Percentiles rank a stretch among this genome's conserved stretches.
Conservation (phyloP, 2,888 invertebrate species). For the Drosophila setosimentum region DNA sequence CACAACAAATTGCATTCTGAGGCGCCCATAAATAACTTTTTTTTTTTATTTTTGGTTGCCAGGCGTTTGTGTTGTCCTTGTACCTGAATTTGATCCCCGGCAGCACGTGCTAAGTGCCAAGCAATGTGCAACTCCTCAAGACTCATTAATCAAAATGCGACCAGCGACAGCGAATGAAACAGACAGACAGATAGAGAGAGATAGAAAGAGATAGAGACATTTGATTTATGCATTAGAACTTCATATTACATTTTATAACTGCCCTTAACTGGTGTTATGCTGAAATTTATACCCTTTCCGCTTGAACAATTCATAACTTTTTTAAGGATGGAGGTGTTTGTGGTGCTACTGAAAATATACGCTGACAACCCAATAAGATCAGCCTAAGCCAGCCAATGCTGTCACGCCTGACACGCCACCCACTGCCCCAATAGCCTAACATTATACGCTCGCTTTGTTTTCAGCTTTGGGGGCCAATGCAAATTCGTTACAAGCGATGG, state of each 20-base stretch:
- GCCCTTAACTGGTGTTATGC: slow-evolving; percentile 20
- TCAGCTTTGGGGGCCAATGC: slow-evolving; percentile 54
- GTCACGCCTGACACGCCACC: neutral
- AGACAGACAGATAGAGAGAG: neutral
- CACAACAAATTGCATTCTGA: slow-evolving; percentile 78
- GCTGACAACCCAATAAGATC: slow-evolving; percentile 53
- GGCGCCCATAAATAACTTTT: slow-evolving; percentile 69
- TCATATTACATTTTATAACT: slow-evolving; percentile 55
- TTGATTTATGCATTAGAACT: slow-evolving; percentile 75
- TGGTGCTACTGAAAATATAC: slow-evolving; percentile 30
- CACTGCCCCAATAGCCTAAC: slow-evolving; percentile 36
- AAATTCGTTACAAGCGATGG: slow-evolving; percentile 39
- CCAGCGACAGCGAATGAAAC: slow-evolving; percentile 17
- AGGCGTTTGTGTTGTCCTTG: slow-evolving; percentile 55
- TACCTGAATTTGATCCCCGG: slow-evolving; percentile 46
- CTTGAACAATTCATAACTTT: slow-evolving; percentile 60
- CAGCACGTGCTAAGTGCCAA: slow-evolving; percentile 79
- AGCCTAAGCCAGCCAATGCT: neutral
- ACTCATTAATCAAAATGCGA: slow-evolving; percentile 71
- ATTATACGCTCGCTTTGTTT: slow-evolving; percentile 70
- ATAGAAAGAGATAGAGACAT: slow-evolving; percentile 1
- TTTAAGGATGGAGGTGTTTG: neutral
- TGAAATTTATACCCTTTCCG: slow-evolving; percentile 43
- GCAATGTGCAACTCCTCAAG: slow-evolving; percentile 55
- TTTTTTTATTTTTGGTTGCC: slow-evolving; percentile 35